These are phyloP conservation scores for Trissoscelio sp. DNA, from an alignment of 2,888 invertebrate species.

Conservation along the genomic window DNA sequence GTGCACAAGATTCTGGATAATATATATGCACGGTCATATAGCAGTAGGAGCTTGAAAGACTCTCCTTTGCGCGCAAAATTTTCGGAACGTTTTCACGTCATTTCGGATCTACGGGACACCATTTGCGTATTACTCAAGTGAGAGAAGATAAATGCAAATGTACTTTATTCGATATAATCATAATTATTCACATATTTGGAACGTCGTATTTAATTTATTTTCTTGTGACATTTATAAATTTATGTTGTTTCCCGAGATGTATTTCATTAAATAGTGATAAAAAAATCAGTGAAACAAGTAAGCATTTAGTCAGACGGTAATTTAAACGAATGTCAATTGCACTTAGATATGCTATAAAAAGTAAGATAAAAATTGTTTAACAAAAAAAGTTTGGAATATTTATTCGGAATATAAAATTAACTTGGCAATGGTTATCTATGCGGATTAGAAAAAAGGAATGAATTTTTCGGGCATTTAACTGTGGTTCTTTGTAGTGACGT, in stretches of 20 bases:
- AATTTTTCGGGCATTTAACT: constrained; percentile 32
- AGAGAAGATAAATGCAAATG: constrained; percentile 20
- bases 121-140: background rate
- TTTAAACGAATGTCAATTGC: no score
- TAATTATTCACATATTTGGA: constrained; percentile 4
- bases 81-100: constrained; percentile 7
- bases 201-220: background rate
- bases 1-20: constrained; percentile 41
- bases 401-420: constrained; percentile 16
- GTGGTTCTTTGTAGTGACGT: constrained; percentile 28
- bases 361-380: constrained; percentile 14
- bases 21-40: constrained; percentile 20
- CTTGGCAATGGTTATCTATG: background rate
- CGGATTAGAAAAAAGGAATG: constrained; percentile 32
- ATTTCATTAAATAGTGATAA: background rate
- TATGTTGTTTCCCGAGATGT: background rate
- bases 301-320: background rate
- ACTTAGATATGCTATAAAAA: background rate
- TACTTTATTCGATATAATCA: background rate
- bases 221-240: background rate
- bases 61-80: background rate
- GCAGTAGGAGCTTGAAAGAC: background rate
- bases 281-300: background rate
- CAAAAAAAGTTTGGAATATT: background rate
- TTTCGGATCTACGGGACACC: constrained; percentile 5